Conservation (phyloP, 2,797 vertebrate genomes). For the Pseudomugil tenellus region DNA sequence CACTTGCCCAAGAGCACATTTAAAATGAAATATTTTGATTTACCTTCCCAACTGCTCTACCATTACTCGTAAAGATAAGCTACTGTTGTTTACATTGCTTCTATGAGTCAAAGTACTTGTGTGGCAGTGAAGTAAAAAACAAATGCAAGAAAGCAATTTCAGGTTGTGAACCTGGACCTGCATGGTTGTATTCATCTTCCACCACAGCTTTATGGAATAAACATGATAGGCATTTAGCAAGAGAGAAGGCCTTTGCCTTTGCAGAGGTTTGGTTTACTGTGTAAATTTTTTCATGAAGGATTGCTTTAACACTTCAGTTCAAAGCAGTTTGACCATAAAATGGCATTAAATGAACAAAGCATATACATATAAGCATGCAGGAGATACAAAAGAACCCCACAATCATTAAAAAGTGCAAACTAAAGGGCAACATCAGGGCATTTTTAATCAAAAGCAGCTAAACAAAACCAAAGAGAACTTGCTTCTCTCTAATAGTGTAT, state of each 20-base stretch:
- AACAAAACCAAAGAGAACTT: neutral
- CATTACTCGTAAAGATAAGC: constrained; percentile 18
- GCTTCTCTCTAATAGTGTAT: neutral
- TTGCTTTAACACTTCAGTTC: neutral
- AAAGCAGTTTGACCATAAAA: neutral
- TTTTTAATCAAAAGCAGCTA: neutral
- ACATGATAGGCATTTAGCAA: constrained; percentile 17
- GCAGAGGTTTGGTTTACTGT: constrained; percentile 18
- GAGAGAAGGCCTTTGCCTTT: constrained; percentile 19
- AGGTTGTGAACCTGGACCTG: constrained; percentile 43
- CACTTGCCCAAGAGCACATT: neutral
- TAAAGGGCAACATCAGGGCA: constrained; percentile 1
- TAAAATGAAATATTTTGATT: constrained; percentile 2
- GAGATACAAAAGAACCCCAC: neutral
- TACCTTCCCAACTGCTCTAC: constrained; percentile 21
- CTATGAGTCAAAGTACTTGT: constrained; percentile 26
- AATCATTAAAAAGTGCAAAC: neutral
- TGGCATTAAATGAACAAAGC: neutral
- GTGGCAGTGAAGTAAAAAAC: constrained; percentile 22
- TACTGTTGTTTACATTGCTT: constrained; percentile 43
- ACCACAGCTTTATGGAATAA: constrained; percentile 33
- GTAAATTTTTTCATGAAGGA: constrained; percentile 24
- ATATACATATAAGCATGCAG: neutral
- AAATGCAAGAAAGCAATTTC: constrained; percentile 48
- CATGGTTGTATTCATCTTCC: constrained; percentile 45